Base-by-base conservation (phyloP, 2,888 invertebrate species). In the Lithophane socia region DNA sequence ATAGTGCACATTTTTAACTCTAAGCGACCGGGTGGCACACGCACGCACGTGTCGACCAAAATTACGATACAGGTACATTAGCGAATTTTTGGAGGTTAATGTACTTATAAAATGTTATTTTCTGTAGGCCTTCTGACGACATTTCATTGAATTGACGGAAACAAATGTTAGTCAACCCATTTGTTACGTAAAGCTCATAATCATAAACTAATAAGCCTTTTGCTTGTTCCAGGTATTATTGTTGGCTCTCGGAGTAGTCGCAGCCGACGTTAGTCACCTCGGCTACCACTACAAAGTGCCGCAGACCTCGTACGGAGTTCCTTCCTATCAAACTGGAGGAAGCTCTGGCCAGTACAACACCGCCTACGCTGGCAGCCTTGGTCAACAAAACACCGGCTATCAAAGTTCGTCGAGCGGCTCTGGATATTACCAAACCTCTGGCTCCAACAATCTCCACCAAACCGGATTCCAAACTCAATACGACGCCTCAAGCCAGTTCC, bases 281-380 rank as follows among this genome's bases (percentile, higher is more conserved):
- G 95, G 95, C 58, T 95, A 96, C 88, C 91, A 95, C 12, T 97
- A 96, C 90, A 93, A 95, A 79, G 92, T 92, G 29, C 96, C 96
- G 8, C 90, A 94, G 1, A 95, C 95, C 2, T 94, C 95, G 5
- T 97, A 95, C 79, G 96, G 95, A 64, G 86, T 92, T 18, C 96
- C 97, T 1, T 92, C 94, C 1, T 93, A 94, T 83, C 93, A 93
- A 86, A 65, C 80, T 37, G 88, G 91, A 56, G 84, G 86, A 60
- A 89, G 75, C 79, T 79, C 88, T 60, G 85, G 83, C 49, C 90
- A 89, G 24, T 92, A 92, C 80, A 91, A 87, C 75, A 82, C 89
- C 9, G 88, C 85, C 37, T 88, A 81, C 75, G 60, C 83, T 5
- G 77, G 83, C 37, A 81, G 75, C 47, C 58, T 67, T 5, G 52